phyloP scores from a whole-genome alignment of 2,888 invertebrate species.

The Pyrocoelia pectoralis region DNA sequence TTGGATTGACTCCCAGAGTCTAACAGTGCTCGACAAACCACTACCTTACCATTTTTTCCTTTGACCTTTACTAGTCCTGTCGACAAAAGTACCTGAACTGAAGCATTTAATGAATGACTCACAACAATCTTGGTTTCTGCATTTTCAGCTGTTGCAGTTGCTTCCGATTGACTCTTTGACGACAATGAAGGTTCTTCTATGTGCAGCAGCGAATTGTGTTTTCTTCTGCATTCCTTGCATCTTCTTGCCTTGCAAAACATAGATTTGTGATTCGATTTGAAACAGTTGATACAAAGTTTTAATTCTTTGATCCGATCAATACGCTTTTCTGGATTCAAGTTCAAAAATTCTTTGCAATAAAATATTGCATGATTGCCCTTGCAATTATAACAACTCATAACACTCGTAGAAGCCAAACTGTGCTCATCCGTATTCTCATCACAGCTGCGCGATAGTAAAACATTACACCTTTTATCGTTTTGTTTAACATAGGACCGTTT shows the following conservation, averaged over 20 bases:
- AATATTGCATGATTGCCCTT: neutral
- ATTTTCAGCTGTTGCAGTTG: too few relatives aligned
- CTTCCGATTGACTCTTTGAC: too few relatives aligned
- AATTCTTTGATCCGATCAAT: constrained; percentile 7
- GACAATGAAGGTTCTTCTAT: neutral
- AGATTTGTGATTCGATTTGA: constrained; percentile 20
- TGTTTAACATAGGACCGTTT: too few relatives aligned
- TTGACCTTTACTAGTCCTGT: too few relatives aligned
- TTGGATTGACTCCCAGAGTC: too few relatives aligned
- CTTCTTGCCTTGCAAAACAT: constrained; percentile 20
- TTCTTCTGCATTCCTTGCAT: constrained; percentile 24
- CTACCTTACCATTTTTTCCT: too few relatives aligned
- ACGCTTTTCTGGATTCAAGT: constrained; percentile 8
- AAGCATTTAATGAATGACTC: too few relatives aligned
- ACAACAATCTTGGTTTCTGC: too few relatives aligned
- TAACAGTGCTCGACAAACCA: too few relatives aligned
- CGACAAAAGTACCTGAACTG: too few relatives aligned
- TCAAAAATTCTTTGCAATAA: constrained; percentile 9
- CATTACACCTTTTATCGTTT: neutral
- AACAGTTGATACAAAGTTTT: constrained; percentile 32
- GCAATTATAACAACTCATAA: neutral
- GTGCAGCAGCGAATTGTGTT: constrained; percentile 34
- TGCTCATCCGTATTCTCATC: neutral
- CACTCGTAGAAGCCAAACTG: neutral
- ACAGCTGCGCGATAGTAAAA: too few relatives aligned